Percentiles rank a stretch among this genome's conserved stretches.
These are phyloP conservation scores for Holcopasites calliopsidis DNA, from an alignment of 1,140 invertebrate genomes.

Conservation along the genomic window DNA sequence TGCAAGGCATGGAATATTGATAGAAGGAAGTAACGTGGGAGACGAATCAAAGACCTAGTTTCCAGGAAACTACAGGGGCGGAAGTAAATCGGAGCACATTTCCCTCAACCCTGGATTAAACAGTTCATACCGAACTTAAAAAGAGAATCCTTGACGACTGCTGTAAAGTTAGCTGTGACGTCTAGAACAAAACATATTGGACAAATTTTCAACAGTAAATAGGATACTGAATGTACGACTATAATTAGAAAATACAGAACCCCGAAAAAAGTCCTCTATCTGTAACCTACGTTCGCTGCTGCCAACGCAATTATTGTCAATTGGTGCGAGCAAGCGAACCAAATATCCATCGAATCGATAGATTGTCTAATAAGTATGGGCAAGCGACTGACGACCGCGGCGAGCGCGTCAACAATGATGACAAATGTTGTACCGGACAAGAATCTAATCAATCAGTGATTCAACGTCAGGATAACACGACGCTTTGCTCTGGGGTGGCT, in stretches of 20 bases:
- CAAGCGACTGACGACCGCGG: neutral
- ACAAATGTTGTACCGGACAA: slow-evolving; percentile 4
- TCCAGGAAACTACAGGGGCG: neutral
- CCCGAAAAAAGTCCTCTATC: no score
- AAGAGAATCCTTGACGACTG: neutral
- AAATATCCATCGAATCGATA: neutral
- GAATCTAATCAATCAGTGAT: slow-evolving; percentile 25
- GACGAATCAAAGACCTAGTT: slow-evolving; percentile 5
- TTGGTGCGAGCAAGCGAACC: neutral
- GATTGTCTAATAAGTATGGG: neutral
- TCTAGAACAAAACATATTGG: no score
- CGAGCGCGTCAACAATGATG: slow-evolving; percentile 5
- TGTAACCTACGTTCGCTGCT: no score
- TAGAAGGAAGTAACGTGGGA: neutral
- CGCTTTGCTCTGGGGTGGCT: neutral
- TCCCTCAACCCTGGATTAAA: slow-evolving; percentile 6
- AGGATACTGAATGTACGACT: no score
- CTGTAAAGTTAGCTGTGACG: neutral
- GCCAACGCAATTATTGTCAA: neutral
- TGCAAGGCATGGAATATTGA: slow-evolving; percentile 7
- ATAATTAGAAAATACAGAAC: no score
- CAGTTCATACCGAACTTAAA: neutral
- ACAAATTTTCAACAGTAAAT: no score
- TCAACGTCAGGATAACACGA: neutral
- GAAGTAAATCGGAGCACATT: neutral